Evolutionary conservation across 2,113 vertebrate genomes (phyloP).

Genomic region (Ammospiza caudacuta): DNA sequence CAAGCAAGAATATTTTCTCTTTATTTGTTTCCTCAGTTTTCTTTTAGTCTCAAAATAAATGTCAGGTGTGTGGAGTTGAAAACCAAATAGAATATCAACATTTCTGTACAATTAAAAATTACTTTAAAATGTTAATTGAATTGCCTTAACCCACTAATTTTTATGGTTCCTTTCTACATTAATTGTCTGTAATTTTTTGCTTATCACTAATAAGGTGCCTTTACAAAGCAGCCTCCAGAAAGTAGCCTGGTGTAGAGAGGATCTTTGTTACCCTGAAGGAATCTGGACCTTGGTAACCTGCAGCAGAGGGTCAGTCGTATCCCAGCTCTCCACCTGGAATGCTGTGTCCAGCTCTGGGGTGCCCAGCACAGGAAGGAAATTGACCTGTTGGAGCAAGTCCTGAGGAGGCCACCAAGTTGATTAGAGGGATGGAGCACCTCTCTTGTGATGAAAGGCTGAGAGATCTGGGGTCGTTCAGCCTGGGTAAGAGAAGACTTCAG

Average conservation of each 20-base stretch:
- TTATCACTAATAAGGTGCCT: background rate
- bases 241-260: background rate
- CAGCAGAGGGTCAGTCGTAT: fast-evolving
- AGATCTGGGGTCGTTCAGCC: background rate
- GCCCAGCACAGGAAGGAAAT: background rate
- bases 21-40: background rate
- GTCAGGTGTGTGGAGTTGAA: background rate
- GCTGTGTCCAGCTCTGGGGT: background rate
- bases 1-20: background rate
- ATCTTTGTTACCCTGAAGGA: background rate
- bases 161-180: background rate
- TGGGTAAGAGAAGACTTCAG: background rate
- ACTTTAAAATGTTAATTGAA: background rate
- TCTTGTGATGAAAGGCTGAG: background rate
- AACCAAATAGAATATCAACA: background rate
- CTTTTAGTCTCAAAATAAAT: background rate
- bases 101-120: background rate
- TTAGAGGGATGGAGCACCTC: background rate
- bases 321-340: background rate
- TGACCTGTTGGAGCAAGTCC: background rate
- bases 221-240: background rate
- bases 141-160: background rate
- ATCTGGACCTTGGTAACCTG: background rate
- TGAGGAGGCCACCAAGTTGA: background rate
- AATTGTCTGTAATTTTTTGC: background rate